phyloP scores from a whole-genome alignment of 2,113 vertebrate genomes.

The Hydropotes inermis region DNA sequence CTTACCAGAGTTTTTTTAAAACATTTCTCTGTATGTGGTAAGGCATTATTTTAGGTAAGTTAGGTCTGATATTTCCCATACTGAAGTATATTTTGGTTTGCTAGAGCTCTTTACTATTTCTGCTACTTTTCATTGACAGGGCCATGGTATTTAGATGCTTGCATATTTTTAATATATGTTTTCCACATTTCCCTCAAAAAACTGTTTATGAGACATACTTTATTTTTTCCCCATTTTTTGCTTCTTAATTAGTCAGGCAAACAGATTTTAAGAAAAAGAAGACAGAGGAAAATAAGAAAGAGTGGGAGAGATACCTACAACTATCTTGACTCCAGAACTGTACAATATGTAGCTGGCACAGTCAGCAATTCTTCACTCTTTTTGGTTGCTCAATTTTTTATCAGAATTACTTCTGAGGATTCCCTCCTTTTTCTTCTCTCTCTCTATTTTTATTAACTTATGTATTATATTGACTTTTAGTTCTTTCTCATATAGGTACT shows the following conservation, averaged over 20 bases:
- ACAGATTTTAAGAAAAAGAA: background rate
- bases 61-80: background rate
- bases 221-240: background rate
- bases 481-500: slow-evolving; percentile 26
- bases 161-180: background rate
- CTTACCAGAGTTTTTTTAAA: background rate
- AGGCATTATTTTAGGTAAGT: background rate
- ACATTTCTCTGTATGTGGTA: background rate
- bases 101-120: background rate
- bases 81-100: background rate
- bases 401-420: slow-evolving; percentile 50
- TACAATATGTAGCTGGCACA: background rate
- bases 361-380: slow-evolving; percentile 38
- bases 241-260: background rate
- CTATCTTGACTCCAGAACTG: background rate
- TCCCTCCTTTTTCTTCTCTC: slow-evolving; percentile 43
- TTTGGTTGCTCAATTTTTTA: background rate
- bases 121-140: background rate
- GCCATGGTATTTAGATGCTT: background rate
- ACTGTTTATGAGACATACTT: background rate
- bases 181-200: background rate
- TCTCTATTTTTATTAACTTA: slow-evolving; percentile 38
- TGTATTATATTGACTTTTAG: slow-evolving; percentile 30
- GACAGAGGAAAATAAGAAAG: background rate
- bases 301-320: background rate